Evolutionary conservation across 2,888 invertebrate genomes (phyloP), one percentile per base, ranked within the genome.

Genomic region (Hipparchia sbordonii): DNA sequence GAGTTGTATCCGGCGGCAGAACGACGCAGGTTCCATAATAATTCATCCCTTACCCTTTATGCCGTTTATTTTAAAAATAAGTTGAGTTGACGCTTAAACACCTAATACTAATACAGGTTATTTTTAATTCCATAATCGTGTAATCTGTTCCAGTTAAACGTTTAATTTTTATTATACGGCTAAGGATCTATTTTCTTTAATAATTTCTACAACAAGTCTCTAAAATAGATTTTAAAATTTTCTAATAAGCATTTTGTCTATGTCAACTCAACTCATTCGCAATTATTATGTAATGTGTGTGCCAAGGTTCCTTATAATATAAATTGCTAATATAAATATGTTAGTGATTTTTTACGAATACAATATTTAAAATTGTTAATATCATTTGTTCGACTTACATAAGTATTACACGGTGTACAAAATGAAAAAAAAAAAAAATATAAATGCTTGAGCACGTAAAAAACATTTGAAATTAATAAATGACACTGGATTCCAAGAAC

Each of bases 401-500:
- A 67, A 62, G 23, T 66, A 54, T 60, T 52, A 70, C 39, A 73
- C 52, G 45, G 51, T 71, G 66, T 57, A 67, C 7, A 56, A 57
- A 48, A 61, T 46, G 66, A 72, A 51, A 52, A 39, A 62, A 63
- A 51, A 56, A 67, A 13, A 72, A 66, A 39, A 1, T 39, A 39
- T 72, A 75, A 75, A 77, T 72, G 71, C 74, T 76, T 69, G 70
- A 73, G 63, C 62, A 72, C 57, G 51, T 67, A 62, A 72, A 56
- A 33, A 54, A 68, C 48, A 48, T 71, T 68, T 10, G 67, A 70
- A 54, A 56, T 71, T 46, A 72, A 75, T 67, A 70, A 72, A 73
- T 73, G 74, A 74, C 76, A 77, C 78, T 77, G 78, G 76, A 76
- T 72, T 56, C 60, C 56, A 75, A 75, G 71, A 78, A 79, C 70